Conservation (phyloP, 2,888 invertebrate genomes). For the Lycaena phlaeas region DNA sequence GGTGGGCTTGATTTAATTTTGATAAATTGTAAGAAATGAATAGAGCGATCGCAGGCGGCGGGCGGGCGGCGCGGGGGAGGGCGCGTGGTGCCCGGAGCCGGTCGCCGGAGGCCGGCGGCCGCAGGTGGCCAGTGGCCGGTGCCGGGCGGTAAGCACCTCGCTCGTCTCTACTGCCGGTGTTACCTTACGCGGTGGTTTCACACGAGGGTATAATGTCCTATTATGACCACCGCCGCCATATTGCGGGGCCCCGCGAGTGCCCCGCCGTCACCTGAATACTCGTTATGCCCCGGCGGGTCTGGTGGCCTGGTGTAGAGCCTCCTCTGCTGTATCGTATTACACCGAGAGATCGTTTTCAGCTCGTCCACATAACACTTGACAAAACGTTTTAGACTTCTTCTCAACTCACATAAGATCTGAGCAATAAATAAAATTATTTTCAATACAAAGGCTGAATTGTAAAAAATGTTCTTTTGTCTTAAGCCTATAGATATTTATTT, state of each 20-base stretch:
- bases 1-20: slow-evolving; percentile 61
- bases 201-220: slow-evolving; percentile 37
- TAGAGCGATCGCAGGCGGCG: slow-evolving; percentile 34
- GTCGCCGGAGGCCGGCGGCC: slow-evolving; percentile 27
- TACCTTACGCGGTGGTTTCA: slow-evolving; percentile 29
- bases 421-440: too few relatives aligned
- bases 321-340: neutral
- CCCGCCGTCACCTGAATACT: too few relatives aligned
- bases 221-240: slow-evolving; percentile 29
- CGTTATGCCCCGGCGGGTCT: too few relatives aligned
- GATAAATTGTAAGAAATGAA: slow-evolving; percentile 72
- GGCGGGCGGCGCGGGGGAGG: slow-evolving; percentile 14
- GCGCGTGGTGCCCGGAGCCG: slow-evolving; percentile 18
- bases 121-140: too few relatives aligned
- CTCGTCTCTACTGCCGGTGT: slow-evolving; percentile 27
- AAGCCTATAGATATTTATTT: too few relatives aligned
- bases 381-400: too few relatives aligned
- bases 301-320: too few relatives aligned
- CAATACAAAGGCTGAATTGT: too few relatives aligned
- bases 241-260: slow-evolving; percentile 10
- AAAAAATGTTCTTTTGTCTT: too few relatives aligned
- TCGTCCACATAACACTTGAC: too few relatives aligned
- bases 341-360: too few relatives aligned
- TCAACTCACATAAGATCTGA: too few relatives aligned
- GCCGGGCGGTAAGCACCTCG: slow-evolving; percentile 24